These are phyloP conservation scores for Strigamia transsilvanica DNA, from an alignment of 2,888 invertebrate genomes.

Conservation along the genomic window DNA sequence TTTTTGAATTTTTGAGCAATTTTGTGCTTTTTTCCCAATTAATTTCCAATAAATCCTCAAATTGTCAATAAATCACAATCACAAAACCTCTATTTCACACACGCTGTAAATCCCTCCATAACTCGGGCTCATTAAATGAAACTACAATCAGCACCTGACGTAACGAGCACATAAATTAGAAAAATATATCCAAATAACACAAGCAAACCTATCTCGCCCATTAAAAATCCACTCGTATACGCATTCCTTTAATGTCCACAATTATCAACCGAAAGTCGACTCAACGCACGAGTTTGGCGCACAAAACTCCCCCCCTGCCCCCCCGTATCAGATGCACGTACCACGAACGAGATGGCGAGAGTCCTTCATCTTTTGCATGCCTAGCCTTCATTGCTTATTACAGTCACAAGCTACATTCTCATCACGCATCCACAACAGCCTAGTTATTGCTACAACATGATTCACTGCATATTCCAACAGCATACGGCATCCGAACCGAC, in stretches of 20 bases:
- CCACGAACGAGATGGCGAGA: not conserved
- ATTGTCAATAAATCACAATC: no score
- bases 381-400: constrained; percentile 42
- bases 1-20: no score
- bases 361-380: constrained; percentile 36
- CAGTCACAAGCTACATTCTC: constrained; percentile 32
- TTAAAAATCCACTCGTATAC: not conserved
- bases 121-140: no score
- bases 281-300: not conserved
- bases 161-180: no score
- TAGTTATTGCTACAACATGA: constrained; percentile 42
- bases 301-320: not conserved
- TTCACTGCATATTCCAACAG: constrained; percentile 26
- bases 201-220: not conserved
- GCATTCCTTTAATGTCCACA: not conserved
- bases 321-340: constrained; percentile 29
- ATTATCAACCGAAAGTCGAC: not conserved
- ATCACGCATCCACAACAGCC: constrained; percentile 12
- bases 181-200: no score
- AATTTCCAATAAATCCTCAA: no score
- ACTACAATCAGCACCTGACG: no score
- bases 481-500: not conserved
- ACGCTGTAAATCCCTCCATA: no score
- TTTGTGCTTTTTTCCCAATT: no score
- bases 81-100: no score